Percentiles rank a stretch among this genome's conserved stretches.
These are phyloP conservation scores for Liparis tanakae DNA, from an alignment of 2,797 vertebrate genomes.

Conservation along the genomic window DNA sequence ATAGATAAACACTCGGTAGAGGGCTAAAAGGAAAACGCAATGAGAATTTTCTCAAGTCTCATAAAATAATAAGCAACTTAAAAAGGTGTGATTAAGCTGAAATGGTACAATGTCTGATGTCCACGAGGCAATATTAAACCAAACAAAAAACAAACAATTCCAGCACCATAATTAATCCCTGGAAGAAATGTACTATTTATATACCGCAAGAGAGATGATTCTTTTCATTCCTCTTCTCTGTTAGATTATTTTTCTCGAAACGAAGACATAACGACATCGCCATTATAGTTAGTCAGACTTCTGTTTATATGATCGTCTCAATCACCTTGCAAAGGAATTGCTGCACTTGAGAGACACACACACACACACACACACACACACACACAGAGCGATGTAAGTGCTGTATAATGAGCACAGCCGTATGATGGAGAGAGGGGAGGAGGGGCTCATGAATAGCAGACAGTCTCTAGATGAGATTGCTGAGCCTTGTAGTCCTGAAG, in stretches of 20 bases:
- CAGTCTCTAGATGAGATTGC: constrained; percentile 63
- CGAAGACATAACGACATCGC: constrained; percentile 41
- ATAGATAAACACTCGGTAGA: background rate
- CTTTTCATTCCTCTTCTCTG: background rate
- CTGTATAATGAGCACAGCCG: constrained; percentile 59
- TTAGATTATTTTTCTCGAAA: constrained; percentile 8
- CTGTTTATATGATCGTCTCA: constrained; percentile 46
- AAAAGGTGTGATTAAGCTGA: background rate
- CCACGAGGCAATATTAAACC: background rate
- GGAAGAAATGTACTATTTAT: background rate
- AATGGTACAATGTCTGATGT: background rate
- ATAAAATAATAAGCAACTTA: background rate
- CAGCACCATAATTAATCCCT: background rate
- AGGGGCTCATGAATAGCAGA: constrained; percentile 66
- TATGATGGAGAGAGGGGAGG: constrained; percentile 65
- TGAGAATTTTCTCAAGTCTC: background rate
- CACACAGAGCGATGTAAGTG: constrained; percentile 49
- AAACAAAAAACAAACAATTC: background rate
- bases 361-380: constrained; percentile 9
- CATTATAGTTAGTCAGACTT: constrained; percentile 51
- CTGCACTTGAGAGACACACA: constrained; percentile 45
- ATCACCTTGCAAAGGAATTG: constrained; percentile 41
- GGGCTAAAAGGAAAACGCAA: background rate
- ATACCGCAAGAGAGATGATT: background rate
- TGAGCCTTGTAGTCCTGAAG: constrained; percentile 27